phyloP scores from a whole-genome alignment of 2,888 invertebrate species.

The Rosalia funebris region DNA sequence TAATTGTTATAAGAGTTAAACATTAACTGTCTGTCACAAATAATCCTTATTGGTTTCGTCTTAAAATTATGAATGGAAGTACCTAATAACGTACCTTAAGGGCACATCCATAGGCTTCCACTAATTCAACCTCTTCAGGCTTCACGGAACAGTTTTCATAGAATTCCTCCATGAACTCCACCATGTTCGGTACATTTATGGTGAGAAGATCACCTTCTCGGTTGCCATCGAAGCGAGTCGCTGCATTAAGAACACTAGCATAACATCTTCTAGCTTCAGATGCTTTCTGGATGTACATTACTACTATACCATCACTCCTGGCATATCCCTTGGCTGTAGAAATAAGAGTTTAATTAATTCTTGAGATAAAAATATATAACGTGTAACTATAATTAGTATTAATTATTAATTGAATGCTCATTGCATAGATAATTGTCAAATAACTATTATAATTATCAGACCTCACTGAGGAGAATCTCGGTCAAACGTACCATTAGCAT shows the following conservation, averaged over 20 bases:
- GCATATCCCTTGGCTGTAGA: constrained; percentile 79
- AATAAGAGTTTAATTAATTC: not conserved
- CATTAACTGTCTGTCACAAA: no score
- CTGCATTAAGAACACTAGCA: constrained; percentile 68
- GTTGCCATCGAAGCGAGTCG: constrained; percentile 69
- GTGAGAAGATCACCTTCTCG: constrained; percentile 60
- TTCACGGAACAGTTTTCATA: constrained; percentile 65
- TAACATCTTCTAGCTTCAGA: constrained; percentile 67
- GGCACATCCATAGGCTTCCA: constrained; percentile 61
- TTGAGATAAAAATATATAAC: no score
- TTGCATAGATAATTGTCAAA: no score
- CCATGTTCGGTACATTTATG: constrained; percentile 60
- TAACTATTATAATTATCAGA: no score
- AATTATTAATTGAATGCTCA: no score
- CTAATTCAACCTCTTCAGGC: constrained; percentile 59
- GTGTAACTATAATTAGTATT: no score
- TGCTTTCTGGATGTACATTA: constrained; percentile 78
- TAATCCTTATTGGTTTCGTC: no score
- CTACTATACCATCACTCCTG: constrained; percentile 83
- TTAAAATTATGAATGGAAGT: no score
- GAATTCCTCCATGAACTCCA: constrained; percentile 67
- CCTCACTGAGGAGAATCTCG: no score
- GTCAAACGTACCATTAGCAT: constrained; percentile 69
- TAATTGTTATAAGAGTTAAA: no score
- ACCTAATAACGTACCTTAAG: constrained; percentile 59